Evolutionary conservation across 2,113 vertebrate genomes (phyloP), one percentile per base, ranked within the genome.

Genomic region (Phoenicopterus ruber): DNA sequence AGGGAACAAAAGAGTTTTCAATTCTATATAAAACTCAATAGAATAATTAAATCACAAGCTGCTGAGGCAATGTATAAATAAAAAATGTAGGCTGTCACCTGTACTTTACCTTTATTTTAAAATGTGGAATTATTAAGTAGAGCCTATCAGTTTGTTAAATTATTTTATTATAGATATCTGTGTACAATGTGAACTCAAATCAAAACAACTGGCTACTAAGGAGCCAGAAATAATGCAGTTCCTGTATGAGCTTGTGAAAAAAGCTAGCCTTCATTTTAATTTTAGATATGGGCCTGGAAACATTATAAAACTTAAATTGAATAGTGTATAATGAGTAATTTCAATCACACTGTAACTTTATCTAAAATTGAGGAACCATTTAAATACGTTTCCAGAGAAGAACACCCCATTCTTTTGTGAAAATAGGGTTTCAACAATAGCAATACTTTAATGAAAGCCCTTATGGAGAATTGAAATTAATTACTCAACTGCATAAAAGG

Each of bases 381-480:
- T 91, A 85, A 88, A 76, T 91, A 65, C 47, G 13, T 90, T 93
- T 52, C 19, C 36, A 63, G 59, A 81, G 65, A 80, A 82, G 55
- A 85, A 44, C 15, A 32, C 13, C 12, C 38, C 36, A 78, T 91
- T 94, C 54, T 90, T 90, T 67, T 86, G 61, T 66, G 70, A 81
- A 91, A 92, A 79, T 21, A 83, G 24, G 9, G 20, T 58, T 94
- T 93, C 74, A 82, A 79, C 46, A 79, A 66, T 52, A 61, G 58
- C 50, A 89, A 79, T 40, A 44, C 20, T 91, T 86, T 87, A 77
- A 91, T 89, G 62, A 80, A 92, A 76, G 17, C 58, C 55, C 17
- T 78, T 80, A 74, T 3, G 83, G 63, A 81, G 69, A 78, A 82
- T 2, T 55, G 58, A 93, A 96, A 90, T 94, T 94, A 96, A 94